Evolutionary conservation across 2,797 vertebrate species (phyloP), one percentile per base, ranked within the genome.

Genomic region (Siniperca scherzeri): DNA sequence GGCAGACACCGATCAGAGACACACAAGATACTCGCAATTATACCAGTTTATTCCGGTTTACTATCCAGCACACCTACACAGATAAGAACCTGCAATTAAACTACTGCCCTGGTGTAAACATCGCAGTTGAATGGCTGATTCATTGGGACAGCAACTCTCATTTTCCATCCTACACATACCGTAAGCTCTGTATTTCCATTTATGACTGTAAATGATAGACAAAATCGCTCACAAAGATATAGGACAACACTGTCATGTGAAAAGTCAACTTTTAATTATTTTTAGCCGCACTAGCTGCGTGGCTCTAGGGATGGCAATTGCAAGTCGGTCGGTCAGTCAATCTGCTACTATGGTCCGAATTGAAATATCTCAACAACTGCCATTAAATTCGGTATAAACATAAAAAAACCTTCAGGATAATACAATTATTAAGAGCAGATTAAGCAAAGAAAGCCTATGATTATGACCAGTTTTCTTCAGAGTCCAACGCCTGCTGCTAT

Each of bases 21-120:
- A 36, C 62, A 60, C 62, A 64, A 62, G 14, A 68, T 46, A 14
- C 72, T 71, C 12, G 7, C 67, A 70, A 40, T 57, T 40, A 75
- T 33, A 40, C 27, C 72, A 50, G 40, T 64, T 67, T 38, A 62
- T 59, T 78, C 42, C 62, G 81, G 72, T 77, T 80, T 75, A 71
- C 76, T 77, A 60, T 62, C 67, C 33, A 82, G 48, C 50, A 70
- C 85, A 71, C 85, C 72, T 71, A 81, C 82, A 69, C 68, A 77
- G 16, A 82, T 22, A 82, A 78, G 82, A 80, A 78, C 56, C 80
- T 46, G 53, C 30, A 85, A 78, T 85, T 79, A 80, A 77, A 81
- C 46, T 0, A 61, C 11, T 70, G 72, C 42, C 68, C 42, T 17
- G 55, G 42, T 66, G 62, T 33, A 81, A 56, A 64, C 55, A 75